A percentile compares a stretch with the other conserved stretches of the same genome.
phyloP scores from a whole-genome alignment of 1,140 invertebrate species.

The Meloidogyne floridensis region DNA sequence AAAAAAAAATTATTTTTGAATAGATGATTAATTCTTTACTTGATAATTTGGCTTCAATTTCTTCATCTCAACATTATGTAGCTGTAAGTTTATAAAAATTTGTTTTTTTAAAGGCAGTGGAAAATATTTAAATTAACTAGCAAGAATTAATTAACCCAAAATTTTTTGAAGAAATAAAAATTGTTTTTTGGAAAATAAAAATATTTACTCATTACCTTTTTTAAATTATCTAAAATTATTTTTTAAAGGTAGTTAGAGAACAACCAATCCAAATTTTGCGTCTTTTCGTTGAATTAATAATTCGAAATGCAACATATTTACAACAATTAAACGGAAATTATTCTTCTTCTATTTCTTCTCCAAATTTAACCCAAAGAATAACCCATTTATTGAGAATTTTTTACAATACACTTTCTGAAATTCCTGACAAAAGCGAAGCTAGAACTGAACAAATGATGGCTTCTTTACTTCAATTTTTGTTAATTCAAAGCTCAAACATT shows the following conservation, averaged over 20 bases:
- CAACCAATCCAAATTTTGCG: background rate
- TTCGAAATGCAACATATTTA: background rate
- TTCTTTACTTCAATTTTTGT: conserved; percentile 5
- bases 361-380: background rate
- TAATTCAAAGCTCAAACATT: conserved; percentile 1
- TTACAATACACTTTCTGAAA: conserved; percentile 13
- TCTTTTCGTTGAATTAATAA: background rate
- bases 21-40: conserved; percentile 3
- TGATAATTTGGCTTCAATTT: conserved; percentile 5
- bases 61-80: background rate
- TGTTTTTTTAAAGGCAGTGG: no score
- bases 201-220: no score
- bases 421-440: conserved; percentile 24
- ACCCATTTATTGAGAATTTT: background rate
- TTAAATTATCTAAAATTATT: background rate
- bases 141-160: no score
- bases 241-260: conserved; percentile 1
- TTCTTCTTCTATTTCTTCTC: background rate
- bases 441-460: conserved; percentile 11
- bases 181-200: no score
- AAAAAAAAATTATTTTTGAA: background rate
- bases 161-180: no score
- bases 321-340: background rate
- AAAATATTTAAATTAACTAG: no score
- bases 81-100: background rate